Evolutionary conservation across 2,888 invertebrate genomes (phyloP).

Genomic region (Malacosoma neustria): DNA sequence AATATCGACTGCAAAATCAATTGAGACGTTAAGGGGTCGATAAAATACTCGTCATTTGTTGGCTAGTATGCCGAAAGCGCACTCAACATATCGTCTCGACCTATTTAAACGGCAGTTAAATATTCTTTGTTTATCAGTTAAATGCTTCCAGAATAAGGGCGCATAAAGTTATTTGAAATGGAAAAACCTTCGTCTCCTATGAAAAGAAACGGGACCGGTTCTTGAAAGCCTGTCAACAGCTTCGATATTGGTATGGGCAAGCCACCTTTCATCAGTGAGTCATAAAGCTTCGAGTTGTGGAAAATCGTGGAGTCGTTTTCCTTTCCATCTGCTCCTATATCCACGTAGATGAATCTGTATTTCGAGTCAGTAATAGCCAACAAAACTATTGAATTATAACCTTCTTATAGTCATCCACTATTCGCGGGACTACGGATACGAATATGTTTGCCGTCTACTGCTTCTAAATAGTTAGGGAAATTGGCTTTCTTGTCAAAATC

Average conservation of each 20-base stretch:
- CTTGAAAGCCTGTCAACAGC: constrained; percentile 6
- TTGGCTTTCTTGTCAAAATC: too few relatives aligned
- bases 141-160: constrained; percentile 10
- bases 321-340: constrained; percentile 15
- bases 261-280: constrained; percentile 13
- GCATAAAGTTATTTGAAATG: constrained; percentile 12
- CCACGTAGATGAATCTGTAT: constrained; percentile 11
- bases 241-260: constrained; percentile 7
- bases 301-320: constrained; percentile 16
- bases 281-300: constrained; percentile 16
- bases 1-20: constrained; percentile 9
- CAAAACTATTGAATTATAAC: constrained; percentile 10
- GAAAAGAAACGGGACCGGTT: constrained; percentile 11
- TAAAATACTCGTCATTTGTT: constrained; percentile 12
- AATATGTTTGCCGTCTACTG: constrained; percentile 14
- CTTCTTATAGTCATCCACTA: constrained; percentile 11
- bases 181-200: constrained; percentile 14
- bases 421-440: not conserved
- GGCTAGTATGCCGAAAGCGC: constrained; percentile 10
- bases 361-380: constrained; percentile 11
- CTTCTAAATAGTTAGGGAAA: constrained; percentile 10
- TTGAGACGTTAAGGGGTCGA: constrained; percentile 6
- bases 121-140: constrained; percentile 9
- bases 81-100: constrained; percentile 11
- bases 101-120: constrained; percentile 8